These are phyloP conservation scores for Eudemis profundana DNA, from an alignment of 2,888 invertebrate genomes.

Conservation along the genomic window DNA sequence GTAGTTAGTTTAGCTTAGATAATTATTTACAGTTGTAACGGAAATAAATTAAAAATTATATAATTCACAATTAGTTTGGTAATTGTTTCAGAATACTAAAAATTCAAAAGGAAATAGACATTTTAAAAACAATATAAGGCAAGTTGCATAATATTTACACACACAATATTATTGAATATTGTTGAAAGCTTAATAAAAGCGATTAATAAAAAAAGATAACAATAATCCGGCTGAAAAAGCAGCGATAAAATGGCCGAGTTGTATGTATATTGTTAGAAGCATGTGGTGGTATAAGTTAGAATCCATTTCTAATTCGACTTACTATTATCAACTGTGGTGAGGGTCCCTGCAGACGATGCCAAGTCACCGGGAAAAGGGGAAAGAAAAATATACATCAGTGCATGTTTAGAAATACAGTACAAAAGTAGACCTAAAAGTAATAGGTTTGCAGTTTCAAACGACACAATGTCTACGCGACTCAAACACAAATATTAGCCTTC, in stretches of 20 bases:
- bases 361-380: conserved; percentile 61
- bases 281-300: conserved; percentile 11
- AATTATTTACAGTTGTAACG: no score
- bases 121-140: no score
- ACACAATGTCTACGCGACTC: neutral
- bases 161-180: no score
- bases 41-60: no score
- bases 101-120: no score
- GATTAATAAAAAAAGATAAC: no score
- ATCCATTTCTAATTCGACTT: conserved; percentile 60
- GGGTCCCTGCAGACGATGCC: conserved; percentile 72
- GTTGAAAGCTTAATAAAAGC: no score
- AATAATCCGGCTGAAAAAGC: neutral
- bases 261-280: neutral
- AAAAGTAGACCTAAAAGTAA: conserved; percentile 15
- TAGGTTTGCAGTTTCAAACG: neutral
- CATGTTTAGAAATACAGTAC: conserved; percentile 45
- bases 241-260: neutral
- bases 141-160: no score
- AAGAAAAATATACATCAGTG: conserved; percentile 65
- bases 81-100: no score
- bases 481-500: neutral
- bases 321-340: conserved; percentile 83
- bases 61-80: no score
- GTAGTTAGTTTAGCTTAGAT: no score